A percentile compares a stretch with the other conserved stretches of the same genome.
Conservation (phyloP, 2,113 vertebrate species). For the Nettapus auritus region DNA sequence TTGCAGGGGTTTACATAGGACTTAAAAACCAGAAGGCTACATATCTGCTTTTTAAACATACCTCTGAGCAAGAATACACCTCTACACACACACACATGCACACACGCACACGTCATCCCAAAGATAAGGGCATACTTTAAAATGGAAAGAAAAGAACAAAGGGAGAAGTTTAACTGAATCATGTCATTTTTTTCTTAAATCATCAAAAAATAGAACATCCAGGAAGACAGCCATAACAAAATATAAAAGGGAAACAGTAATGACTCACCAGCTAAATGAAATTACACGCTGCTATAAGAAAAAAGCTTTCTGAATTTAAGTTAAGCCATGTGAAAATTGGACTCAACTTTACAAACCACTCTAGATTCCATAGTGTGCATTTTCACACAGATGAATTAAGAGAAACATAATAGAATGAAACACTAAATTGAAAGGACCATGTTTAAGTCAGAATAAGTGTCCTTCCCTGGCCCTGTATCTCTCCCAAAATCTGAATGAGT, state of each 20-base stretch:
- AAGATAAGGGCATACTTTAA: background rate
- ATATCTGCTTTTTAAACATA: background rate
- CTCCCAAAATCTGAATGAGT: slow-evolving; percentile 61
- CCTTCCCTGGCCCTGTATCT: slow-evolving; percentile 55
- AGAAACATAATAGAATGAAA: background rate
- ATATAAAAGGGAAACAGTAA: background rate
- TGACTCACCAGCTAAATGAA: background rate
- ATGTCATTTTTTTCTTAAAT: background rate
- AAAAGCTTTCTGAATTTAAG: background rate
- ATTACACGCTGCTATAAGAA: background rate
- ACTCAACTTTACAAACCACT: background rate
- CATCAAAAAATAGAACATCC: background rate
- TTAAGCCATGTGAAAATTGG: background rate
- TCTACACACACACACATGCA: background rate
- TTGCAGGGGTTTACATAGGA: background rate
- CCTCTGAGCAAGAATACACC: background rate
- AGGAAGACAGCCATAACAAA: background rate
- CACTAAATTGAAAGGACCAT: background rate
- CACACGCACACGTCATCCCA: too few species aligned
- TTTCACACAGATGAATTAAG: background rate
- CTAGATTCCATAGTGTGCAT: background rate
- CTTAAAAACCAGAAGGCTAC: background rate
- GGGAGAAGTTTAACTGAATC: background rate
- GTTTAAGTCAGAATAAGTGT: slow-evolving; percentile 41
- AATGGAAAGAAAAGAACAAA: background rate